Percentiles rank a stretch among this genome's conserved stretches.
Evolutionary conservation across 2,888 invertebrate species (phyloP).

Genomic region (Dicranocentrus wangi): DNA sequence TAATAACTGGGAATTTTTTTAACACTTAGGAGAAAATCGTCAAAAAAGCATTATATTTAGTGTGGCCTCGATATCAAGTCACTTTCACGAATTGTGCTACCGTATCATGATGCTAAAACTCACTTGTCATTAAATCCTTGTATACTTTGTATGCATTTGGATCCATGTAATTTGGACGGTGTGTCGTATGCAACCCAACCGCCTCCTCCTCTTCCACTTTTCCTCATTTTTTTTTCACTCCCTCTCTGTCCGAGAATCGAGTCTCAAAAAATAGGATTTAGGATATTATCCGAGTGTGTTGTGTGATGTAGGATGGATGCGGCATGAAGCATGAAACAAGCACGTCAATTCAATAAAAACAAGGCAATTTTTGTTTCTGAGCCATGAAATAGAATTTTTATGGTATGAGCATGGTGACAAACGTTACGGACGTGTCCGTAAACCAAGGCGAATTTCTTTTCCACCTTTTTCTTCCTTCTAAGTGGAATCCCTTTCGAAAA

Average conservation of each 20-base stretch:
- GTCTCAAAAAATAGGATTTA: too few relatives aligned
- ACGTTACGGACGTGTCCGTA: neutral
- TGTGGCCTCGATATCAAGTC: neutral
- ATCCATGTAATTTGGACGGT: too few relatives aligned
- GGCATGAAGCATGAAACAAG: slow-evolving; percentile 1
- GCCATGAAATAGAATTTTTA: slow-evolving; percentile 4
- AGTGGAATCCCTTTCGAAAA: too few relatives aligned
- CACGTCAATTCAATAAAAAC: slow-evolving; percentile 1
- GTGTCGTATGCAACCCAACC: too few relatives aligned
- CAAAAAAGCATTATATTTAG: neutral
- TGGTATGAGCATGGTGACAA: neutral
- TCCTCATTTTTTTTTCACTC: too few relatives aligned
- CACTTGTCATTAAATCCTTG: neutral
- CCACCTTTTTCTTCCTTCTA: neutral
- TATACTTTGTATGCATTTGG: slow-evolving; percentile 3
- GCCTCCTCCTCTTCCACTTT: neutral
- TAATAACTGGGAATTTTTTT: neutral
- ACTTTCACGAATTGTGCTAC: neutral
- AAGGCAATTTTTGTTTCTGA: neutral
- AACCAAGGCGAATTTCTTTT: slow-evolving; percentile 8
- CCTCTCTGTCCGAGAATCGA: too few relatives aligned
- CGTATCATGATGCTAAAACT: neutral
- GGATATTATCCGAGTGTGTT: too few relatives aligned
- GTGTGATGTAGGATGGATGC: too few relatives aligned
- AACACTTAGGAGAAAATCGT: neutral